Base-by-base conservation (phyloP, 2,888 invertebrate species). In the Cyrtodaria siliqua region DNA sequence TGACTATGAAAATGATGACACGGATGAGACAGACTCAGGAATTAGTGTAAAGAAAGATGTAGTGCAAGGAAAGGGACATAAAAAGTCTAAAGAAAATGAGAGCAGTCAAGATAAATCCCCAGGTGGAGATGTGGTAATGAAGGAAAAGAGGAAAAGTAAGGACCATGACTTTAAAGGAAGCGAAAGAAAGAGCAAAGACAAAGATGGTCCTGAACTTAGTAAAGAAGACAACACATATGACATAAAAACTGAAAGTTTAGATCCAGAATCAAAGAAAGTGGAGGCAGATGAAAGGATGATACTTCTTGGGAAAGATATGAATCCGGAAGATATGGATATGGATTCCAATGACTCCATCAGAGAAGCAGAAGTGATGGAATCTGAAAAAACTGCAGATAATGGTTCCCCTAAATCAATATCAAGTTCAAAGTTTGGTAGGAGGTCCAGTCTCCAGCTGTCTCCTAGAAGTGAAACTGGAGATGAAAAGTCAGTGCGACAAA, bases 21-120 rank as follows among this genome's bases (percentile, higher is more conserved):
- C 52, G 4, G 63, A 63, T 52, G 63, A 52, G n/a, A 33, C 38
- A 23, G 29, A 61, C n/a, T 27, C 29, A 27, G 61, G n/a, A 49
- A n/a, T 3, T 4, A 12, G 2, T 61, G 50, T n/a, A 27, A 27
- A 24, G 4, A 33, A n/a, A 33, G n/a, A 56, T 9, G n/a, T 33
- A 6, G 18, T 12, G 2, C 44, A 6, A 18, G 44, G n/a, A 44
- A 44, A 16, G 16, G 2, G 4, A 52, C 12, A 20, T 24, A 23
- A 3, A 20, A 52, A 52, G 14, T 4, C 9, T 4, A 24, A 16
- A 16, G 47, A 47, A 47, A 20, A 47, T 20, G 26, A 23, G 23
- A 52, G 23, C 24, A 52, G 14, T 52, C 9, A 20, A 40, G 18
- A 20, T 18, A 44, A 44, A 44, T 12, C 16, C 40, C 16, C 40